Evolutionary conservation across 1,140 invertebrate genomes (phyloP).

Genomic region (Drosophila burlai): DNA sequence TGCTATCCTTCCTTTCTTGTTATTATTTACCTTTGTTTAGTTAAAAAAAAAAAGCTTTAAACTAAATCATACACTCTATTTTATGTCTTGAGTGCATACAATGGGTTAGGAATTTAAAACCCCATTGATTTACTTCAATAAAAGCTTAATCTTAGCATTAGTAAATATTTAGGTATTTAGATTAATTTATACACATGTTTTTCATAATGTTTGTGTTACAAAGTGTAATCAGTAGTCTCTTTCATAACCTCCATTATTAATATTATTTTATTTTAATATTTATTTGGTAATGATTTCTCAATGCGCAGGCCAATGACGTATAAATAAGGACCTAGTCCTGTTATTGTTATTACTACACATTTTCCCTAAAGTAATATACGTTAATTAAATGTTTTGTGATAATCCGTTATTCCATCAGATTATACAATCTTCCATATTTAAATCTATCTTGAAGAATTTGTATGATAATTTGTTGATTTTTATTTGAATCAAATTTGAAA

Average conservation of each 20-base stretch:
- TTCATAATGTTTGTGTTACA: conserved; percentile 3
- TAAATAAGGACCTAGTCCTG: not conserved
- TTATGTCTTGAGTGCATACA: conserved; percentile 3
- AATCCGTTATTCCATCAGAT: not conserved
- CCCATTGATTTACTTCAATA: not conserved
- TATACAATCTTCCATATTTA: not conserved
- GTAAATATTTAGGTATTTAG: not conserved
- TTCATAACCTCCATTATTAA: not conserved
- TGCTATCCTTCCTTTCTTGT: not conserved
- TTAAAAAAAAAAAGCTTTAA: not conserved
- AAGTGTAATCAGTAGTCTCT: not conserved
- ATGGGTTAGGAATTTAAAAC: not conserved
- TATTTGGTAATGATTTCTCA: conserved; percentile 9
- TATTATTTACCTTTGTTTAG: not conserved
- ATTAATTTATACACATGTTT: not conserved
- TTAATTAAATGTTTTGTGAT: too few species aligned
- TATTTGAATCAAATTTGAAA: not conserved
- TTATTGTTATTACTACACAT: not conserved
- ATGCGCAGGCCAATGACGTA: not conserved
- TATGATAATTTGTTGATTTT: not conserved
- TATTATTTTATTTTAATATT: conserved; percentile 1
- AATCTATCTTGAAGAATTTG: too few species aligned
- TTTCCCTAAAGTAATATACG: not conserved
- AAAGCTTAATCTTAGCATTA: not conserved
- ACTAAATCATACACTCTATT: not conserved